Percentiles rank a stretch among this genome's conserved stretches.
Evolutionary conservation across 1,140 invertebrate species (phyloP).

Genomic region (Zaprionus africanus): DNA sequence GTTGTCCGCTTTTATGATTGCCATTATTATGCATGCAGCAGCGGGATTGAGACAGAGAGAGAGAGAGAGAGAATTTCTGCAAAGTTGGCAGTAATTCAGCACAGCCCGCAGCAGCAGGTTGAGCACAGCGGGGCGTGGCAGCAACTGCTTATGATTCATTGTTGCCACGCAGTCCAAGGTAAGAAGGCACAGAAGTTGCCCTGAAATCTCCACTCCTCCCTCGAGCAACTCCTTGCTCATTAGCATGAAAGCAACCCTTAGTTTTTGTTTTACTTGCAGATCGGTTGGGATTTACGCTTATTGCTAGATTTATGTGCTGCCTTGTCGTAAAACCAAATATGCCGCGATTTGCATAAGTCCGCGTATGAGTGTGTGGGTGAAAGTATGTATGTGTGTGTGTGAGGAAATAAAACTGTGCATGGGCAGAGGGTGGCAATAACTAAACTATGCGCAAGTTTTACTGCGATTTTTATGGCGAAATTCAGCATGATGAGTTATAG

Average conservation of each 20-base stretch:
- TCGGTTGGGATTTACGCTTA: constrained; percentile 47
- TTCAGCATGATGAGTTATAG: constrained; percentile 1
- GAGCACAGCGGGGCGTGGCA: constrained; percentile 39
- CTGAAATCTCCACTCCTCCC: background rate
- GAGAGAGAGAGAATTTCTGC: constrained; percentile 49
- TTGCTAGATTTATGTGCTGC: constrained; percentile 70
- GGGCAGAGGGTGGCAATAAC: constrained; percentile 3
- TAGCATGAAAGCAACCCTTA: constrained; percentile 66
- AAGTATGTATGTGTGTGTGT: background rate
- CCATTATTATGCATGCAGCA: constrained; percentile 72
- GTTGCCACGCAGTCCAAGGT: constrained; percentile 55
- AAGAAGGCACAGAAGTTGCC: constrained; percentile 29
- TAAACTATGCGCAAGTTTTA: constrained; percentile 5
- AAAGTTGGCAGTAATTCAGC: constrained; percentile 61
- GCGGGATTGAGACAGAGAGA: constrained; percentile 16
- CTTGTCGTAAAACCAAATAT: constrained; percentile 72
- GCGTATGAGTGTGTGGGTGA: background rate
- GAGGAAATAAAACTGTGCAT: background rate
- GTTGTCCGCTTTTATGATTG: constrained; percentile 67
- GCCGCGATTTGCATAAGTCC: constrained; percentile 67
- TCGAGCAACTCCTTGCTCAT: constrained; percentile 38
- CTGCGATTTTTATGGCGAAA: background rate
- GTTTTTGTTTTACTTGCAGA: constrained; percentile 21
- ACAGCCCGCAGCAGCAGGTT: constrained; percentile 35
- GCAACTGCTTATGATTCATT: constrained; percentile 64